These are phyloP conservation scores for Alloscopus bannaensis DNA, from an alignment of 2,888 invertebrate genomes.

Conservation along the genomic window DNA sequence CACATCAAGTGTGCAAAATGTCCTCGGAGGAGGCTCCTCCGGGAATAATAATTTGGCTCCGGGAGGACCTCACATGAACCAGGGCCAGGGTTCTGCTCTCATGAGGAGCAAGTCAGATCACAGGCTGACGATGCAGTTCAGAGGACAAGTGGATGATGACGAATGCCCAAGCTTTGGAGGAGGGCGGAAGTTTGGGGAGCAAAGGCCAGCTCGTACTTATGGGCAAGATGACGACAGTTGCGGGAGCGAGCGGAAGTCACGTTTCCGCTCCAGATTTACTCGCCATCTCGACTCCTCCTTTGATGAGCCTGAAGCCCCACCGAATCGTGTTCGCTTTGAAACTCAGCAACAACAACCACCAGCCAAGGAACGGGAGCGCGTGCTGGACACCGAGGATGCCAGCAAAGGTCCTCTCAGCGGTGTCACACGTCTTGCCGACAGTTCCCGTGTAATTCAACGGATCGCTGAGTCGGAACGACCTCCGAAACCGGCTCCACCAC, in stretches of 20 bases:
- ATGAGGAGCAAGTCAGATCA: constrained; percentile 96
- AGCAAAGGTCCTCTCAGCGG: constrained; percentile 88
- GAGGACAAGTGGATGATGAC: constrained; percentile 86
- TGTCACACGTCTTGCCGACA: constrained; percentile 90
- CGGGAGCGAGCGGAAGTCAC: constrained; percentile 76
- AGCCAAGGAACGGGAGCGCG: constrained; percentile 80
- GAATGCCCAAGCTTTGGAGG: constrained; percentile 77
- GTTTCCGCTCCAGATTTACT: constrained; percentile 85
- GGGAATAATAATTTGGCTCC: constrained; percentile 36
- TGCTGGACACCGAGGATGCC: constrained; percentile 92
- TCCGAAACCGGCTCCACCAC: constrained; percentile 71
- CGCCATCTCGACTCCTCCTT: constrained; percentile 82
- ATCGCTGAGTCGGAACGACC: constrained; percentile 73
- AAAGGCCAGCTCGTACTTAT: constrained; percentile 72
- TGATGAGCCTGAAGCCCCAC: constrained; percentile 74
- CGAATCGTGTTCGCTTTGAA: constrained; percentile 64
- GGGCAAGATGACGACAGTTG: constrained; percentile 72
- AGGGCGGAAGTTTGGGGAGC: constrained; percentile 84
- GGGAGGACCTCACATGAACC: constrained; percentile 61
- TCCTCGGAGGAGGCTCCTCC: constrained; percentile 75
- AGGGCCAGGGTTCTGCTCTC: constrained; percentile 80
- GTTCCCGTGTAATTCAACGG: constrained; percentile 77
- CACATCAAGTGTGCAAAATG: constrained; percentile 77
- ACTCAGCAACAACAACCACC: constrained; percentile 56
- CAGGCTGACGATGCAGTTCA: constrained; percentile 90